A percentile compares a stretch with the other conserved stretches of the same genome.
phyloP scores from a whole-genome alignment of 2,888 invertebrate species.

The Anodontia alba region DNA sequence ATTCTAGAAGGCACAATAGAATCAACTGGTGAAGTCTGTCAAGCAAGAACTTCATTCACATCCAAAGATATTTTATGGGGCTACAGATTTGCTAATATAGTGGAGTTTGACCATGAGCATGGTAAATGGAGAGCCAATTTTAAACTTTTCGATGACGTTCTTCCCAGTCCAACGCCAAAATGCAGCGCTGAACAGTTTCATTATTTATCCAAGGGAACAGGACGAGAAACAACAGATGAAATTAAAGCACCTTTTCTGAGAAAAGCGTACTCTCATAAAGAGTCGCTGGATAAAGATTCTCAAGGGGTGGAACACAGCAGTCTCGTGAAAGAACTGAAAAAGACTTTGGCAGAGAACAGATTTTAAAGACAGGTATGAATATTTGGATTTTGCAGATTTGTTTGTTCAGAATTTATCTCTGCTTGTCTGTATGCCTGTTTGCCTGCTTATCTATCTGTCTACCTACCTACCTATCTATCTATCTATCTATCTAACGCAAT shows the following conservation, averaged over 20 bases:
- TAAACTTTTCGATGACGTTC: conserved; percentile 72
- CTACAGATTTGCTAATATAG: conserved; percentile 78
- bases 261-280: conserved; percentile 44
- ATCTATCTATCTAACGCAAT: no score
- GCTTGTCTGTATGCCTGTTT: no score
- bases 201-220: conserved; percentile 52
- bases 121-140: conserved; percentile 75
- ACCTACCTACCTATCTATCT: no score
- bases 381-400: no score
- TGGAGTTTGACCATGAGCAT: conserved; percentile 78
- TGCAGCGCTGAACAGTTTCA: conserved; percentile 94
- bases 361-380: conserved; percentile 31
- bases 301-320: conserved; percentile 12
- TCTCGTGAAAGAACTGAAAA: conserved; percentile 46
- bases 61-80: conserved; percentile 84
- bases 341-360: conserved; percentile 48
- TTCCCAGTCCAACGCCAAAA: conserved; percentile 84
- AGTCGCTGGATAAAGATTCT: conserved; percentile 25
- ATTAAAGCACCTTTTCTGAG: conserved; percentile 34
- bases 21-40: conserved; percentile 89
- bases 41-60: conserved; percentile 85
- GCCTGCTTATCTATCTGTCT: no score
- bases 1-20: conserved; percentile 96
- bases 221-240: conserved; percentile 14
- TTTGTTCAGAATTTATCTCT: no score